Conservation (phyloP, 37 sponge, comb jelly and placozoan genomes). For the Crambe crambe region DNA sequence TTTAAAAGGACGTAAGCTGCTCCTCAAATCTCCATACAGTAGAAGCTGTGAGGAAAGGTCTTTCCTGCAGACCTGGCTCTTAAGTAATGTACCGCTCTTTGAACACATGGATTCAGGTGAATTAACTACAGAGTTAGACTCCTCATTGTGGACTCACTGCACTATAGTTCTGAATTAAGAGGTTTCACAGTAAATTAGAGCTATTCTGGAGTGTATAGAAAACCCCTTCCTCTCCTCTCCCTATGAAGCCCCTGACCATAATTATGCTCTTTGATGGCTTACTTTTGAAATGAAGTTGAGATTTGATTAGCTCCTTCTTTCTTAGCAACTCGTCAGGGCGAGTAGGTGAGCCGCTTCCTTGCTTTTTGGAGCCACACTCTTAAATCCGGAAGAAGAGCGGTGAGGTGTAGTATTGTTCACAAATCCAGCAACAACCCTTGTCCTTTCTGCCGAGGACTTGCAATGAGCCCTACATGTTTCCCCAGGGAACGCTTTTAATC, state of each 20-base stretch:
- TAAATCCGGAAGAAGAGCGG: background rate
- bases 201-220: background rate
- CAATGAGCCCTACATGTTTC: background rate
- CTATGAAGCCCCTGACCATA: background rate
- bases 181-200: background rate
- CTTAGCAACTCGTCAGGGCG: constrained; percentile 9
- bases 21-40: background rate
- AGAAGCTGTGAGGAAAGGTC: background rate
- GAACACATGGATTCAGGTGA: background rate
- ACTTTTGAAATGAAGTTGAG: constrained; percentile 38
- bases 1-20: background rate
- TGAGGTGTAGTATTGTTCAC: background rate
- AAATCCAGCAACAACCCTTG: background rate
- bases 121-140: background rate
- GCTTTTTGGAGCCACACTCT: background rate
- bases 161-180: background rate
- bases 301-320: constrained; percentile 22
- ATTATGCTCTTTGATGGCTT: background rate
- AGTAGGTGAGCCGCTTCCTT: background rate
- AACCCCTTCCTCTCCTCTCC: too few species aligned
- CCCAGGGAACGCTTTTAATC: background rate
- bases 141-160: too few species aligned
- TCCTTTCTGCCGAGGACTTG: background rate
- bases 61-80: background rate
- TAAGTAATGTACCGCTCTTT: background rate